Conservation (phyloP, 2,888 invertebrate species). For the Orthosia incerta region DNA sequence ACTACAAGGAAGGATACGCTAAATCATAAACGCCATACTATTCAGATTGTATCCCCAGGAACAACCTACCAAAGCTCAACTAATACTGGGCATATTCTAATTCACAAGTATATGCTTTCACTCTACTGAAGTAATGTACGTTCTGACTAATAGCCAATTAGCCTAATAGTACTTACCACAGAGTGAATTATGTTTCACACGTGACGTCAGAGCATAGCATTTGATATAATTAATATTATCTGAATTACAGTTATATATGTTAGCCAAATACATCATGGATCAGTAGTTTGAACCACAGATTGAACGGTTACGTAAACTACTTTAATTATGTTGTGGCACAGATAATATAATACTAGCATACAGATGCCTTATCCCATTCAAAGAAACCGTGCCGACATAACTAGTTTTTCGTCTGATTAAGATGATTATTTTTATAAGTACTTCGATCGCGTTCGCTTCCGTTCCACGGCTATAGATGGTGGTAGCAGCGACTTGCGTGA, state of each 20-base stretch:
- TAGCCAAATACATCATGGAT: constrained; percentile 23
- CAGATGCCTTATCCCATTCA: no score
- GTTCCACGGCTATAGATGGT: no score
- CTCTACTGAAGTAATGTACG: constrained; percentile 40
- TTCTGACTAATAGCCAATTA: constrained; percentile 67
- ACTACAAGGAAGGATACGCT: constrained; percentile 5
- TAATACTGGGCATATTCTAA: neutral
- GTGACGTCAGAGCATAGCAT: constrained; percentile 36
- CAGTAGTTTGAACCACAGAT: constrained; percentile 10
- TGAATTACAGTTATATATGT: constrained; percentile 13
- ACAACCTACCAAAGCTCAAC: neutral
- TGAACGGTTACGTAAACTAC: neutral
- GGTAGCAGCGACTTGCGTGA: no score
- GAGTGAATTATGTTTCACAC: constrained; percentile 47
- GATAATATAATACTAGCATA: no score
- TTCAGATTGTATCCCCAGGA: neutral
- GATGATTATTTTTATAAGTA: no score
- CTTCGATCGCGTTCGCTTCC: no score
- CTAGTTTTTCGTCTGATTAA: no score
- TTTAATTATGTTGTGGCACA: neutral
- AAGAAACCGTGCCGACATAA: no score
- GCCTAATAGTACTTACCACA: constrained; percentile 48
- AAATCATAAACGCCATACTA: constrained; percentile 11
- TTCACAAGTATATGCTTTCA: constrained; percentile 24
- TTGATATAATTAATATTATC: constrained; percentile 31